Conservation (phyloP, 2,888 invertebrate species). For the Ectobius pallidus region DNA sequence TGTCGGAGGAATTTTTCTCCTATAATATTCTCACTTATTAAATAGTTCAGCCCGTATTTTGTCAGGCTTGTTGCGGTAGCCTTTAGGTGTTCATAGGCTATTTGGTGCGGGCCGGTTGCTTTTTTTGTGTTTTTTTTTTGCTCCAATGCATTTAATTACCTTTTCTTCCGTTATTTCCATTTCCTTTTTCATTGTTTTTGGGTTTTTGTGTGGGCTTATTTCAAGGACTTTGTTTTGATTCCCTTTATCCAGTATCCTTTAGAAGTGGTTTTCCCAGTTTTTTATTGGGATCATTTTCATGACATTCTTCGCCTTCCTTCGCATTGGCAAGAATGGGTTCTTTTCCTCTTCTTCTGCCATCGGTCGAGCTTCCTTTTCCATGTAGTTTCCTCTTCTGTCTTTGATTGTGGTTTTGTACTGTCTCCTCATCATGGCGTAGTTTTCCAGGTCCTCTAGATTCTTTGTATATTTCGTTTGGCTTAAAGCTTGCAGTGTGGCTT, state of each 20-base stretch:
- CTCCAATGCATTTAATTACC: background rate
- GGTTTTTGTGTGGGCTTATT: background rate
- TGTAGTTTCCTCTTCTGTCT: background rate
- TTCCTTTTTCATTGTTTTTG: background rate
- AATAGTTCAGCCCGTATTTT: background rate
- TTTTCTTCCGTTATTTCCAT: background rate
- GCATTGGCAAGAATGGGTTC: background rate
- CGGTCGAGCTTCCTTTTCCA: background rate
- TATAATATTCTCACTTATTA: background rate
- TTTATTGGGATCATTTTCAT: background rate
- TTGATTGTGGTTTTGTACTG: no score
- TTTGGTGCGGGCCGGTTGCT: background rate
- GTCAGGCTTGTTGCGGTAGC: background rate
- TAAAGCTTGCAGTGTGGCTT: background rate
- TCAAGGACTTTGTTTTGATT: background rate
- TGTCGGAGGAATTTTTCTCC: no score
- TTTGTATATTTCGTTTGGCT: background rate
- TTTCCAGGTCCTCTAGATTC: background rate
- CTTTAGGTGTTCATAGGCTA: background rate
- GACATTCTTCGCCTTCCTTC: background rate
- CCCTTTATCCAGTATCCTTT: background rate
- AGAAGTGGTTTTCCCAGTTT: background rate
- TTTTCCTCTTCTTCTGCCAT: background rate
- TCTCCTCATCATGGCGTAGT: background rate
- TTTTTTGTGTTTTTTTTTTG: background rate